phyloP scores from a whole-genome alignment of 2,113 vertebrate species.

The Onychorhynchus coronatus region DNA sequence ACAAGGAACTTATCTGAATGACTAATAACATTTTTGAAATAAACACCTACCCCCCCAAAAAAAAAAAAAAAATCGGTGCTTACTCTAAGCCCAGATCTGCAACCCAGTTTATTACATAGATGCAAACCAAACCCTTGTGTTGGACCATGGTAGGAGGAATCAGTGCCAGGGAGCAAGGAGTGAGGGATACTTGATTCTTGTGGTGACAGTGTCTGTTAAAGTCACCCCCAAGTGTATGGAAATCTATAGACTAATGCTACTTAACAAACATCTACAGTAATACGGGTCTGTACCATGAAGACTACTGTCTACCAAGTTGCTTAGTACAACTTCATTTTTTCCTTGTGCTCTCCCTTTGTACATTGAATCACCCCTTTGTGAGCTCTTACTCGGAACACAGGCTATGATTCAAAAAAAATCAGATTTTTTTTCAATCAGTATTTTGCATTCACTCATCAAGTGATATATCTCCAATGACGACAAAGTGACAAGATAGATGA shows the following conservation, averaged over 20 bases:
- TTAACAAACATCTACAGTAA: background rate
- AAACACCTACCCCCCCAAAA: background rate
- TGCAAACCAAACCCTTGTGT: background rate
- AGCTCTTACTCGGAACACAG: background rate
- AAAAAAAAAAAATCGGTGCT: background rate
- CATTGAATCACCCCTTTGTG: background rate
- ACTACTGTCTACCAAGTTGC: background rate
- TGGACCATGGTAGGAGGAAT: background rate
- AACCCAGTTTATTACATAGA: background rate
- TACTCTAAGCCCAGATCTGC: background rate
- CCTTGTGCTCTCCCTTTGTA: background rate
- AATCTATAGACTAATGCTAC: background rate
- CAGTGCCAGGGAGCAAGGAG: background rate
- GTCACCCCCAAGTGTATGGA: background rate
- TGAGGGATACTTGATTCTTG: background rate
- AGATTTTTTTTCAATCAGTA: background rate
- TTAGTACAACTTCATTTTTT: accelerated
- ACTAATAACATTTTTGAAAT: background rate
- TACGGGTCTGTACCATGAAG: background rate
- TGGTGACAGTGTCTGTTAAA: background rate
- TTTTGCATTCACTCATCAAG: background rate
- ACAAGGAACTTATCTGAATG: background rate
- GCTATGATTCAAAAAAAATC: background rate
- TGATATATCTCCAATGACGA: background rate
- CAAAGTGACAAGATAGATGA: background rate